Percentiles rank a stretch among this genome's conserved stretches.
These are phyloP conservation scores for Galaxias olidus DNA, from an alignment of 2,797 vertebrate genomes.

Conservation along the genomic window DNA sequence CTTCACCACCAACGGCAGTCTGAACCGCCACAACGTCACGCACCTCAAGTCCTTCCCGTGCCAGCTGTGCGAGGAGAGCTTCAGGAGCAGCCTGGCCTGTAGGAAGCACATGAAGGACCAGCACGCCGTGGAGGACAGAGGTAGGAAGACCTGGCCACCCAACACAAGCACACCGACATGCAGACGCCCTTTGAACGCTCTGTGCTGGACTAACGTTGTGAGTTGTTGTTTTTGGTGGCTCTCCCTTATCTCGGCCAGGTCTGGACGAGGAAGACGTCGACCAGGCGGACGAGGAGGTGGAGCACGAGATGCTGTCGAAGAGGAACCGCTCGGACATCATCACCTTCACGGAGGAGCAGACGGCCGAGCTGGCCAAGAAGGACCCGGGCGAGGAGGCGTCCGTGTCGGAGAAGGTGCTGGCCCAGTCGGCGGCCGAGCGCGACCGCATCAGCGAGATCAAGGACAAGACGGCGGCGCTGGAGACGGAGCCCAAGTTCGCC, in stretches of 20 bases:
- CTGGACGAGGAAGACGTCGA: constrained; percentile 63
- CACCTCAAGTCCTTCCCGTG: constrained; percentile 96
- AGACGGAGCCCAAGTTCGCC: constrained; percentile 92
- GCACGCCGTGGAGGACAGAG: constrained; percentile 77
- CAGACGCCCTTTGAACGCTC: too few relatives aligned
- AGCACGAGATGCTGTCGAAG: constrained; percentile 76
- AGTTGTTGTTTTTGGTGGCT: too few relatives aligned
- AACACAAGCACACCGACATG: too few relatives aligned
- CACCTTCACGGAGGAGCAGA: constrained; percentile 96
- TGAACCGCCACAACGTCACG: constrained; percentile 94
- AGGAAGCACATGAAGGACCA: constrained; percentile 94
- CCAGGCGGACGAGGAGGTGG: constrained; percentile 78
- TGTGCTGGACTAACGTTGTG: too few relatives aligned
- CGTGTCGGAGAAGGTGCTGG: constrained; percentile 93
- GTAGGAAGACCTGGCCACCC: constrained; percentile 45
- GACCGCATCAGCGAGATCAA: constrained; percentile 97
- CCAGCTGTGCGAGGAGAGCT: constrained; percentile 89
- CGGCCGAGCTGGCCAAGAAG: constrained; percentile 90
- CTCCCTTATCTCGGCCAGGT: constrained; percentile 36
- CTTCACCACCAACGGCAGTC: constrained; percentile 97
- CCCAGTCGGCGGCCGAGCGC: constrained; percentile 94
- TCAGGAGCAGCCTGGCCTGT: constrained; percentile 89
- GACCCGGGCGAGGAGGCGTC: constrained; percentile 90
- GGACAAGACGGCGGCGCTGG: constrained; percentile 89
- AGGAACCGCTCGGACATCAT: constrained; percentile 88